Conservation (phyloP, 2,113 vertebrate species). For the Taurulus bubalis region DNA sequence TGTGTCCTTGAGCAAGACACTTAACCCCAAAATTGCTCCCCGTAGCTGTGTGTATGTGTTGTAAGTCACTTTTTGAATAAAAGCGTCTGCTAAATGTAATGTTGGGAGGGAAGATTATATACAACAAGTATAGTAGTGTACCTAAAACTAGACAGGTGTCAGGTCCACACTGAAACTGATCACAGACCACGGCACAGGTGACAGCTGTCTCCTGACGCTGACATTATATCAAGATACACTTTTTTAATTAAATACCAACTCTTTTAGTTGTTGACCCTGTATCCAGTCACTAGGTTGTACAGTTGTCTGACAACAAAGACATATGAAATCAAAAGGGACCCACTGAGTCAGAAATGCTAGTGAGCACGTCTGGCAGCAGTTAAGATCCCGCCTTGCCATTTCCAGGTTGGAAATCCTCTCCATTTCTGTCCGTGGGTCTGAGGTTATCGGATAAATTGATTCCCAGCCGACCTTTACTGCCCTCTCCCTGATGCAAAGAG, state of each 20-base stretch:
- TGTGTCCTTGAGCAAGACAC: too few relatives aligned
- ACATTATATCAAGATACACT: neutral
- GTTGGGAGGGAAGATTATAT: neutral
- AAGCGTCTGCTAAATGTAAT: too few relatives aligned
- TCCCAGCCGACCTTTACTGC: constrained; percentile 69
- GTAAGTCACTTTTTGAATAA: too few relatives aligned
- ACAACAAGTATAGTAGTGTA: too few relatives aligned
- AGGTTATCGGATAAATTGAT: constrained; percentile 76
- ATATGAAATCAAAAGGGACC: constrained; percentile 6
- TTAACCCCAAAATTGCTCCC: too few relatives aligned
- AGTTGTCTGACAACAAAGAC: neutral
- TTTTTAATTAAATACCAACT: neutral
- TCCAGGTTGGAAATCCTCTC: constrained; percentile 43
- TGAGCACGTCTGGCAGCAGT: constrained; percentile 4
- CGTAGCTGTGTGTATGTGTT: too few relatives aligned
- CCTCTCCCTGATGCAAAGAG: constrained; percentile 65
- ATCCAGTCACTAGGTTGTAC: neutral
- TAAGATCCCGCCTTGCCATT: constrained; percentile 45
- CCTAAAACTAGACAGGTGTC: constrained; percentile 3
- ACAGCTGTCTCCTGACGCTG: constrained; percentile 32
- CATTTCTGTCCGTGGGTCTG: constrained; percentile 26
- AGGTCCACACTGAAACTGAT: constrained; percentile 15
- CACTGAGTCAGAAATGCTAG: constrained; percentile 6
- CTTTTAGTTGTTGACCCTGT: neutral
- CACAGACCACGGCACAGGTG: constrained; percentile 21